phyloP scores from a whole-genome alignment of 2,888 invertebrate genomes.

The Labia minor region DNA sequence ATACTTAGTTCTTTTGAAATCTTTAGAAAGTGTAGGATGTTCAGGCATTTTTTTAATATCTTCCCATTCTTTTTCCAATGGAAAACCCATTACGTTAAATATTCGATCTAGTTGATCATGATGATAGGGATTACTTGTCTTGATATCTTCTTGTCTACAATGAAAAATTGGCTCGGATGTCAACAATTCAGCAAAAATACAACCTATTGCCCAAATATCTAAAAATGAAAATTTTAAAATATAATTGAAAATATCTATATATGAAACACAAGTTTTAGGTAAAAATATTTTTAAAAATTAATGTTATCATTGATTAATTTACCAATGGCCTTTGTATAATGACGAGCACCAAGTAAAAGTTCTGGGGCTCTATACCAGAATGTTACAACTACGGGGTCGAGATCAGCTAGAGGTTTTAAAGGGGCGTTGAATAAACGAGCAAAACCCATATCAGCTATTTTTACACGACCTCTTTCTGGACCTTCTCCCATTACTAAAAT shows the following conservation, averaged over 20 bases:
- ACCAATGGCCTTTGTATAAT: conserved; percentile 97
- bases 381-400: conserved; percentile 98
- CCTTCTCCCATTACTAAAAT: conserved; percentile 99
- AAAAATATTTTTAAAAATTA: not conserved
- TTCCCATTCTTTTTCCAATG: conserved; percentile 95
- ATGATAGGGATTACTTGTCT: conserved; percentile 98
- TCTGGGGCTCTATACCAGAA: conserved; percentile 99
- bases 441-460: conserved; percentile 99
- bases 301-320: conserved; percentile 26
- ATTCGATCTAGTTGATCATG: conserved; percentile 95
- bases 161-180: conserved; percentile 99
- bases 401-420: conserved; percentile 89
- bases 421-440: conserved; percentile 96
- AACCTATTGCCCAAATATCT: conserved; percentile 99
- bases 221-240: conserved; percentile 29
- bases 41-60: conserved; percentile 99
- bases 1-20: conserved; percentile 88
- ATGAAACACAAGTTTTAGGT: not conserved
- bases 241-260: conserved; percentile 3
- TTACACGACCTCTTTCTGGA: conserved; percentile 87
- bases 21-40: conserved; percentile 86
- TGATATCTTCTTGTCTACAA: conserved; percentile 98
- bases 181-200: conserved; percentile 96
- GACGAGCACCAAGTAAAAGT: conserved; percentile 81
- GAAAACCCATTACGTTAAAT: conserved; percentile 99